Percentiles rank a stretch among this genome's conserved stretches.
Evolutionary conservation across 2,888 invertebrate genomes (phyloP).

Genomic region (Pyrochroa serraticornis): DNA sequence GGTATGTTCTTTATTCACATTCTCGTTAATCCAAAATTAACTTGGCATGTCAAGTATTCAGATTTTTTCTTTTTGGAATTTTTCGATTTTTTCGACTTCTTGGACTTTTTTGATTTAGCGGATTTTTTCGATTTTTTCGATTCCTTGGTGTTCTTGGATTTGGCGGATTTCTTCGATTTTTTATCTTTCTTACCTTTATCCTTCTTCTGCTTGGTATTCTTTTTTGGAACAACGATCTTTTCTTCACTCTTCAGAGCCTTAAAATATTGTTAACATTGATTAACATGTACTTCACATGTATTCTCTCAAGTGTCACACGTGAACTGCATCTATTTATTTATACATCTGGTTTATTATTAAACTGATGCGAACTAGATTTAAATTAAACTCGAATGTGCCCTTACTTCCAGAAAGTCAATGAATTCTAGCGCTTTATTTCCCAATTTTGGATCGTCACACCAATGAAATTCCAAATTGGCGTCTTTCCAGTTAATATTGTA

Average conservation of each 20-base stretch:
- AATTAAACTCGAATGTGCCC: background rate
- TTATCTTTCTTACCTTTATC: slow-evolving; percentile 3
- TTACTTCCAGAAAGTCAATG: slow-evolving; percentile 50
- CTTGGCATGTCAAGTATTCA: slow-evolving; percentile 57
- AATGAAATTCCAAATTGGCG: slow-evolving; percentile 61
- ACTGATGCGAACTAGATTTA: background rate
- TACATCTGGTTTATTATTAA: background rate
- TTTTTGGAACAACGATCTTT: background rate
- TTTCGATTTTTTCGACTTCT: slow-evolving; percentile 25
- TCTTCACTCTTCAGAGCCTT: slow-evolving; percentile 15
- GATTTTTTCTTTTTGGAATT: slow-evolving; percentile 40
- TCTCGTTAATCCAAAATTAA: slow-evolving; percentile 51
- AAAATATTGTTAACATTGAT: too few relatives aligned
- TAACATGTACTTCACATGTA: too few relatives aligned
- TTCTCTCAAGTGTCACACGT: background rate
- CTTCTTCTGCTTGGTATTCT: slow-evolving; percentile 1
- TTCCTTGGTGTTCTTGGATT: slow-evolving; percentile 53
- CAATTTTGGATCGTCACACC: slow-evolving; percentile 59
- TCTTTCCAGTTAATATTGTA: slow-evolving; percentile 63
- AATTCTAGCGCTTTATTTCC: slow-evolving; percentile 47
- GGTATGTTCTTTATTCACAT: background rate
- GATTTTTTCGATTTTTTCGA: slow-evolving; percentile 31
- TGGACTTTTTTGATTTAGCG: slow-evolving; percentile 40
- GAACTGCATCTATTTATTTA: background rate
- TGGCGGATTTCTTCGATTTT: background rate